A percentile compares a stretch with the other conserved stretches of the same genome.
These are phyloP conservation scores for Alauda arvensis DNA, from an alignment of 2,797 vertebrate genomes.

Conservation along the genomic window DNA sequence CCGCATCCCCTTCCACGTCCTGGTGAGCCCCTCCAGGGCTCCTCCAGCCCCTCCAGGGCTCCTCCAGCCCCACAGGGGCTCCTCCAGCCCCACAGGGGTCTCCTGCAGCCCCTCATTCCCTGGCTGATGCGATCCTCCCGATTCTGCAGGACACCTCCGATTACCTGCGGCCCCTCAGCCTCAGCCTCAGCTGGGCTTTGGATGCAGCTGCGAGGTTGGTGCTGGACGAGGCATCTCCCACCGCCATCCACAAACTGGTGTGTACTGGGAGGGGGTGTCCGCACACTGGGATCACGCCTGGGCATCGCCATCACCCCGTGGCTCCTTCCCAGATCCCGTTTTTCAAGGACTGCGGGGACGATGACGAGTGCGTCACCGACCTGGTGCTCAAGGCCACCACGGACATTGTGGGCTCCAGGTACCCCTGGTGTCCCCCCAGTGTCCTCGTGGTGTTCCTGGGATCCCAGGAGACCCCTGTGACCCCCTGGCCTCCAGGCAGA, in stretches of 20 bases:
- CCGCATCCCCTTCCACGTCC: constrained; percentile 84
- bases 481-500: constrained; percentile 71
- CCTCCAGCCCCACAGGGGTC: no score
- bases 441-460: no score
- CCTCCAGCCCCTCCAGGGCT: background rate
- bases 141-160: constrained; percentile 85
- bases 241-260: constrained; percentile 81
- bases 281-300: rapidly evolving
- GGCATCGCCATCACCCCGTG: background rate
- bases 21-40: constrained; percentile 76
- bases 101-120: no score
- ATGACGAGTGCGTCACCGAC: constrained; percentile 87
- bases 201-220: constrained; percentile 77
- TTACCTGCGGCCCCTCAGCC: constrained; percentile 88
- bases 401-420: constrained; percentile 87
- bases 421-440: background rate
- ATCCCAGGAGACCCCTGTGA: background rate
- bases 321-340: constrained; percentile 82
- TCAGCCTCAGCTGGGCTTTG: constrained; percentile 83
- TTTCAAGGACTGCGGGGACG: constrained; percentile 94
- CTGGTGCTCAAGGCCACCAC: constrained; percentile 83
- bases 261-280: constrained; percentile 13
- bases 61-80: background rate
- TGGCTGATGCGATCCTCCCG: no score
- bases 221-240: constrained; percentile 83